Conservation (phyloP, 53 echinoderm and acorn worm species). For the Echinarachnius parma region DNA sequence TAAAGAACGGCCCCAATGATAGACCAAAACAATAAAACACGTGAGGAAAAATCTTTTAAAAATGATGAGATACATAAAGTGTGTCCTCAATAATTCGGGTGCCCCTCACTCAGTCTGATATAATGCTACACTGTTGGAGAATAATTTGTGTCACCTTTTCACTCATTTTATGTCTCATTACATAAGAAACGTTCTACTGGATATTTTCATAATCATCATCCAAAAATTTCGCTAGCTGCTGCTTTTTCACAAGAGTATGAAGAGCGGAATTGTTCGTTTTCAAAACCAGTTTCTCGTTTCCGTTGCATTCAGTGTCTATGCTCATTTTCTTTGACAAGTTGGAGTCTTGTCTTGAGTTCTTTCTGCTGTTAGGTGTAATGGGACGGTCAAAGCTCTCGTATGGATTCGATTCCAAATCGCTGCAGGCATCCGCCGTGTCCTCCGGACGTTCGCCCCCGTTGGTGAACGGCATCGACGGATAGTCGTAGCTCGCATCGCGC, state of each 20-base stretch:
- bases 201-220: conserved; percentile 40
- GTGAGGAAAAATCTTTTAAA: too few species aligned
- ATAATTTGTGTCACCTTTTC: too few species aligned
- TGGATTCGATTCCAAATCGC: conserved; percentile 25
- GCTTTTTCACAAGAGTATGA: conserved; percentile 1
- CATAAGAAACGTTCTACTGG: too few species aligned
- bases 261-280: too few species aligned
- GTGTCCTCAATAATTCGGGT: too few species aligned
- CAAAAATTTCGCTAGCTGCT: conserved; percentile 26
- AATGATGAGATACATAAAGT: too few species aligned
- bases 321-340: conserved; percentile 8
- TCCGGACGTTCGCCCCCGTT: not conserved
- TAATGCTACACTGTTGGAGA: too few species aligned
- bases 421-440: not conserved
- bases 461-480: conserved; percentile 9
- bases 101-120: too few species aligned
- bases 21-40: too few species aligned
- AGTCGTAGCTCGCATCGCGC: conserved; percentile 41
- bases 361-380: conserved; percentile 8
- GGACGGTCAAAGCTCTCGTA: conserved; percentile 44
- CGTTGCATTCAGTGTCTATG: too few species aligned
- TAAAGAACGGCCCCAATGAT: too few species aligned
- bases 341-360: conserved; percentile 3
- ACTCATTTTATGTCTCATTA: too few species aligned
- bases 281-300: not conserved